Conservation (phyloP, 2,888 invertebrate genomes). For the Anoncus sp. region DNA sequence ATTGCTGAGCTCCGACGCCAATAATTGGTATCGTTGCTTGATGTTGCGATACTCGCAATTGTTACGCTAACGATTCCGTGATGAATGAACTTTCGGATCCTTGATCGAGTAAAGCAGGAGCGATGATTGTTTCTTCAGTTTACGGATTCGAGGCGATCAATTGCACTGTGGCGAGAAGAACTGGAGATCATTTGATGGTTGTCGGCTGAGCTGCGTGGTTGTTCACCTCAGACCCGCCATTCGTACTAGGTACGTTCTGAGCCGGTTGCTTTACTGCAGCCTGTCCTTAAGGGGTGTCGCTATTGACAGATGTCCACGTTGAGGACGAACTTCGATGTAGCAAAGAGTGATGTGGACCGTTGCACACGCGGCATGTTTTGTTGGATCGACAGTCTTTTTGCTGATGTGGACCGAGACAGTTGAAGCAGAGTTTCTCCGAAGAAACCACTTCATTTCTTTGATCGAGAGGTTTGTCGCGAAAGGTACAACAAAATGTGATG, state of each 20-base stretch:
- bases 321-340: conserved; percentile 16
- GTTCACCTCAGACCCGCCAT: not conserved
- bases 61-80: not conserved
- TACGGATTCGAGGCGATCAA: not conserved
- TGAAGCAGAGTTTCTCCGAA: conserved; percentile 27
- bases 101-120: conserved; percentile 4
- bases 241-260: not conserved
- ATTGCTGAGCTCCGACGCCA: too few species aligned
- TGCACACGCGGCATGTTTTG: conserved; percentile 10
- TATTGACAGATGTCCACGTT: not conserved
- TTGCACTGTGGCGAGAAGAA: not conserved
- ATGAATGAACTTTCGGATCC: not conserved
- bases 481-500: conserved; percentile 2
- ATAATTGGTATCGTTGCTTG: not conserved
- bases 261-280: not conserved
- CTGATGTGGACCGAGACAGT: conserved; percentile 25
- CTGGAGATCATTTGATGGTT: not conserved
- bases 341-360: conserved; percentile 8
- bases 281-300: not conserved
- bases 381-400: not conserved
- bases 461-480: not conserved
- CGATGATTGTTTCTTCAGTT: not conserved
- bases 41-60: not conserved
- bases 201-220: not conserved
- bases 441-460: not conserved